These are phyloP conservation scores for Halyomorpha halys DNA, from an alignment of 1,140 invertebrate species.

Conservation along the genomic window DNA sequence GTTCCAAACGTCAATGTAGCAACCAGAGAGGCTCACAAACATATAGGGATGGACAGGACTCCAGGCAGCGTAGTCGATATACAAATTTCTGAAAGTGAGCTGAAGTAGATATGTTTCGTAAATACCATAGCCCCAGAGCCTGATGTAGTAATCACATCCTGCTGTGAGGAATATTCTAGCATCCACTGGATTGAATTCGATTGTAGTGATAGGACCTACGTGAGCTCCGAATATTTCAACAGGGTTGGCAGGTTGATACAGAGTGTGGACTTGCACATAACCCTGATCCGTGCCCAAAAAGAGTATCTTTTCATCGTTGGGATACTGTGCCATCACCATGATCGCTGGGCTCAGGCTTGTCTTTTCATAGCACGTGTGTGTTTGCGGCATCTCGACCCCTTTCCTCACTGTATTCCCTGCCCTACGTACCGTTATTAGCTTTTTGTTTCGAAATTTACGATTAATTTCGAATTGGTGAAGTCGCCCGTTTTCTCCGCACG, in stretches of 20 bases:
- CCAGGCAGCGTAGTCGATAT: neutral
- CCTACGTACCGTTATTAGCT: neutral
- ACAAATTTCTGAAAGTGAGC: neutral
- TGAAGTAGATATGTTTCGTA: neutral
- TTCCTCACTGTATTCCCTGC: neutral
- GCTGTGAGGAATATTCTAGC: neutral
- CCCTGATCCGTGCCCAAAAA: neutral
- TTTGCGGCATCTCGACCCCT: neutral
- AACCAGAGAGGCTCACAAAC: neutral
- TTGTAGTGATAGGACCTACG: neutral
- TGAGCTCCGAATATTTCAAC: neutral
- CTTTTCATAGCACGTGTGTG: neutral
- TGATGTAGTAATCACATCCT: neutral
- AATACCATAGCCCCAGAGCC: neutral
- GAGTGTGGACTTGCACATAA: neutral
- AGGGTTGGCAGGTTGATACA: neutral
- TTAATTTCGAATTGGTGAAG: neutral
- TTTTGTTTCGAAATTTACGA: neutral
- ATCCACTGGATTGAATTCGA: neutral
- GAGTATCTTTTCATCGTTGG: neutral
- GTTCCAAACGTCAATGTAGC: neutral
- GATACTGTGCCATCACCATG: neutral
- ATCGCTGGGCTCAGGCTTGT: neutral
- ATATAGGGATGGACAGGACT: neutral
- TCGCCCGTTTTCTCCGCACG: slow-evolving; percentile 1